Percentiles rank a stretch among this genome's conserved stretches.
phyloP scores from a whole-genome alignment of 37 sponge, comb jelly and placozoan genomes.

The Halisarca cf. caerulea region DNA sequence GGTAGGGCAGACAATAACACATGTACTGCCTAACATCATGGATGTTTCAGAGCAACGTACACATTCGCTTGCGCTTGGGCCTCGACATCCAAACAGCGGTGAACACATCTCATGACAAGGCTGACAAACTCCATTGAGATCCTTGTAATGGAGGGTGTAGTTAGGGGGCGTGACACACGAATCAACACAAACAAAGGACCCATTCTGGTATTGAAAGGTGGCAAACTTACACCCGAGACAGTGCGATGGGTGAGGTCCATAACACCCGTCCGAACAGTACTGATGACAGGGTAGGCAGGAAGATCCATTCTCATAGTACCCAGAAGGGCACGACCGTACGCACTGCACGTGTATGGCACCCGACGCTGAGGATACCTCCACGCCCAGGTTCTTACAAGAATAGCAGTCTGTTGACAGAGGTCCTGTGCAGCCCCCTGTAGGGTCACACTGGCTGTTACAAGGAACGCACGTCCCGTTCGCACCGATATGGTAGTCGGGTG shows the following conservation, averaged over 20 bases:
- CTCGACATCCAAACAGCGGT: conserved; percentile 42
- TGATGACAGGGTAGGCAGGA: conserved; percentile 49
- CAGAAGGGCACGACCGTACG: conserved; percentile 40
- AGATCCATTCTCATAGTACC: conserved; percentile 7
- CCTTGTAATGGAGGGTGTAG: conserved; percentile 3
- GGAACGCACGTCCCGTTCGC: conserved; percentile 40
- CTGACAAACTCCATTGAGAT: conserved; percentile 37
- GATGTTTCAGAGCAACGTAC: conserved; percentile 26
- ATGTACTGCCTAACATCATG: conserved; percentile 8
- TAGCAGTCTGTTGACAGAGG: conserved; percentile 52
- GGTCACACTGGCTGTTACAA: conserved; percentile 51
- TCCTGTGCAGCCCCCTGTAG: conserved; percentile 48
- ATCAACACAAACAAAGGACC: conserved; percentile 31
- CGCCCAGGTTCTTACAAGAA: conserved; percentile 38
- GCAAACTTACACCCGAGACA: conserved; percentile 41
- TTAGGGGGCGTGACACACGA: conserved; percentile 29
- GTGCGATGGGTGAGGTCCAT: conserved; percentile 51
- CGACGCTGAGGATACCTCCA: not conserved
- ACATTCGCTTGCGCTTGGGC: conserved; percentile 61
- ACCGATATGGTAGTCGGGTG: conserved; percentile 27
- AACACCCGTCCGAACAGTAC: conserved; percentile 39
- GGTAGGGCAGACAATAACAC: conserved; percentile 36
- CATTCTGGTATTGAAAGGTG: conserved; percentile 20
- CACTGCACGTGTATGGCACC: not conserved
- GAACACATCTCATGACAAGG: conserved; percentile 55